phyloP scores from a whole-genome alignment of 2,888 invertebrate species.

The Orthosia gracilis region DNA sequence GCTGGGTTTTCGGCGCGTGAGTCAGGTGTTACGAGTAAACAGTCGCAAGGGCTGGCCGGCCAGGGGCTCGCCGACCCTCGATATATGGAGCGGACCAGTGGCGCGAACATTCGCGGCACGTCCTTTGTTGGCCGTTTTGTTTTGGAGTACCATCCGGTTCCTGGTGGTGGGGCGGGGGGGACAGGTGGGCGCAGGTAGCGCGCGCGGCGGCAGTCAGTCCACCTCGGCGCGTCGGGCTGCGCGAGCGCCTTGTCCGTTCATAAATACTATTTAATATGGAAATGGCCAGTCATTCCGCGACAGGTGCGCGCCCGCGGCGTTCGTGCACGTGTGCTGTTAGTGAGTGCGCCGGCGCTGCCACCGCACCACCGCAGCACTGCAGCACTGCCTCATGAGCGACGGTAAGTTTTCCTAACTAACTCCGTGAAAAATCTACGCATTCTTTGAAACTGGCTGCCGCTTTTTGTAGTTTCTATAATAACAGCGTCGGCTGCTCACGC shows the following conservation, averaged over 20 bases:
- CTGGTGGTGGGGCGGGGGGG: conserved; percentile 88
- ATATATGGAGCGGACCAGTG: conserved; percentile 81
- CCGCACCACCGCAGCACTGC: conserved; percentile 72
- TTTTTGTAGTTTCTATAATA: conserved; percentile 82
- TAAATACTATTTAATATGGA: conserved; percentile 85
- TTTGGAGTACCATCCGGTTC: conserved; percentile 91
- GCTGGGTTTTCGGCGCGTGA: conserved; percentile 78
- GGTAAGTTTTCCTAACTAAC: conserved; percentile 81
- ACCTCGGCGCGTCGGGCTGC: conserved; percentile 85
- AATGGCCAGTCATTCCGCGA: conserved; percentile 89
- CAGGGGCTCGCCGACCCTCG: conserved; percentile 68
- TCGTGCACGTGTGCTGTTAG: conserved; percentile 90
- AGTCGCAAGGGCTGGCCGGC: conserved; percentile 76
- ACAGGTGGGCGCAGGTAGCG: conserved; percentile 90
- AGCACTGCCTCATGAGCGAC: conserved; percentile 69
- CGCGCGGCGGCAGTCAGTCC: conserved; percentile 87
- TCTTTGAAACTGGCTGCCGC: conserved; percentile 72
- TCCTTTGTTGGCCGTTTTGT: conserved; percentile 91
- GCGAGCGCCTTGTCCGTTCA: conserved; percentile 85
- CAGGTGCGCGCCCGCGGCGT: conserved; percentile 89
- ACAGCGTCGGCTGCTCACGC: conserved; percentile 82
- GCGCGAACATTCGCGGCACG: conserved; percentile 90
- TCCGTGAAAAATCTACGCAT: conserved; percentile 72
- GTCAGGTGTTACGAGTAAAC: conserved; percentile 86
- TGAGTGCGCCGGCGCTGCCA: conserved; percentile 87